A percentile compares a stretch with the other conserved stretches of the same genome.
Evolutionary conservation across 2,113 vertebrate species (phyloP).

Genomic region (Phyllostomus hastatus): DNA sequence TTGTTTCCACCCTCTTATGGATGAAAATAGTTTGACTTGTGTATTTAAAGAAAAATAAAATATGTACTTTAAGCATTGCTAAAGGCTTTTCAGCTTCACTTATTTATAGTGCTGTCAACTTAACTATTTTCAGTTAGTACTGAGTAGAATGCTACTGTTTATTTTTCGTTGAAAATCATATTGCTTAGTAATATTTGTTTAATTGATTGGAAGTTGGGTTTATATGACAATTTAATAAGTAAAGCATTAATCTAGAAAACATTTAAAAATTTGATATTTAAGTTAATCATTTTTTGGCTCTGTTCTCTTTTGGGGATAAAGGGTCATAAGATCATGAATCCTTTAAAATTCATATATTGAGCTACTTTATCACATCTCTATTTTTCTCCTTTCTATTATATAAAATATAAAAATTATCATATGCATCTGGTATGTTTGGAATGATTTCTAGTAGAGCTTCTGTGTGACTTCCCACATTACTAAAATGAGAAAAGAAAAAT

Average conservation of each 20-base stretch:
- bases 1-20: background rate
- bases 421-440: background rate
- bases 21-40: background rate
- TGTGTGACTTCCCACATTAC: background rate
- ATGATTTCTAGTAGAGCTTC: background rate
- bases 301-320: background rate
- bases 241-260: background rate
- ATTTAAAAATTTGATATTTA: background rate
- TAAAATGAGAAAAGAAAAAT: background rate
- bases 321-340: background rate
- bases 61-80: background rate
- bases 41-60: background rate
- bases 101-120: background rate
- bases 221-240: background rate
- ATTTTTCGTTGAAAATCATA: background rate
- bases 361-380: background rate
- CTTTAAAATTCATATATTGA: background rate
- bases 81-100: background rate
- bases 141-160: background rate
- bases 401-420: background rate
- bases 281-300: background rate
- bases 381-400: background rate
- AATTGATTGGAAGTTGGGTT: background rate
- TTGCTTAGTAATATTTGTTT: background rate
- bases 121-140: background rate